Percentiles rank a stretch among this genome's conserved stretches.
Conservation (phyloP, 2,797 vertebrate genomes). For the Notolabrus celidotus region DNA sequence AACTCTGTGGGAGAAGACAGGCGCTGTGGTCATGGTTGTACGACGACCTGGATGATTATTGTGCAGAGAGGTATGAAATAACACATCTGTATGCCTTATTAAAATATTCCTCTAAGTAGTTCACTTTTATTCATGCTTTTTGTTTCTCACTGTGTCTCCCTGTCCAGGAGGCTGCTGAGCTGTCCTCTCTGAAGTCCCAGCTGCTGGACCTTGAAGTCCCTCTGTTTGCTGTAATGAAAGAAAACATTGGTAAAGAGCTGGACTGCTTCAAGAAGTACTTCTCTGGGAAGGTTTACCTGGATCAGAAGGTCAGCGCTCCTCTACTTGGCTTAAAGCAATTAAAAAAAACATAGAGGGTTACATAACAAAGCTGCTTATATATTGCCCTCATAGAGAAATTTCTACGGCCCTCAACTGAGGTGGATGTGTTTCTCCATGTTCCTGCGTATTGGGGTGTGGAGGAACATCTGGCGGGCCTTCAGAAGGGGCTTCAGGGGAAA, state of each 20-base stretch:
- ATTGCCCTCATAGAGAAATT: slow-evolving; percentile 82
- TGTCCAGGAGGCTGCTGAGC: slow-evolving; percentile 80
- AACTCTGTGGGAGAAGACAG: slow-evolving; percentile 89
- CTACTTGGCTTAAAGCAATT: slow-evolving; percentile 3
- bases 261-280: slow-evolving; percentile 92
- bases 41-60: slow-evolving; percentile 94
- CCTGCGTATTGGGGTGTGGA: slow-evolving; percentile 89
- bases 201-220: slow-evolving; percentile 91
- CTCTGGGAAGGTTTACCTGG: slow-evolving; percentile 92
- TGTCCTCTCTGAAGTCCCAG: slow-evolving; percentile 93
- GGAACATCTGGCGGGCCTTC: slow-evolving; percentile 87
- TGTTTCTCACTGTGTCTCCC: slow-evolving; percentile 9
- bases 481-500: slow-evolving; percentile 88
- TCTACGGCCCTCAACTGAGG: slow-evolving; percentile 89
- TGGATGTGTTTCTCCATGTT: slow-evolving; percentile 87
- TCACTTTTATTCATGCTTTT: neutral
- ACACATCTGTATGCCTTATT: neutral
- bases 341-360: neutral
- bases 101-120: neutral
- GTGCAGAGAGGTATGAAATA: slow-evolving; percentile 91
- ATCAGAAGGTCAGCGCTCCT: slow-evolving; percentile 87
- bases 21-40: slow-evolving; percentile 93
- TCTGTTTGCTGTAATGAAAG: slow-evolving; percentile 94
- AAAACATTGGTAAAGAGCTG: slow-evolving; percentile 90
- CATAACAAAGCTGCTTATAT: slow-evolving; percentile 36